phyloP scores from a whole-genome alignment of 1,140 invertebrate species.

The Parapsyche elsis region DNA sequence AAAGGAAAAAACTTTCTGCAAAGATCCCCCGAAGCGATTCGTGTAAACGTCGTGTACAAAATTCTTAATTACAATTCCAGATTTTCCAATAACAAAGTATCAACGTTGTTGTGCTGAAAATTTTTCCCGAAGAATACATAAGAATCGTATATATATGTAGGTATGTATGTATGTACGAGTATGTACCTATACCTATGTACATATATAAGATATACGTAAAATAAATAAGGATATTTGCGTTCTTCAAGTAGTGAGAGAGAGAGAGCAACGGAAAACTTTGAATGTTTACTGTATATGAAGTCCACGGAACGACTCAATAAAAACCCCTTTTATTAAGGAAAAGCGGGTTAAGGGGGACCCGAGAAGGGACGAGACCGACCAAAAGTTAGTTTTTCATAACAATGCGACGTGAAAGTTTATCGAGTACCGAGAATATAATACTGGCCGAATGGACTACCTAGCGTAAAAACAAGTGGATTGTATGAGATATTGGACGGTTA shows the following conservation, averaged over 20 bases:
- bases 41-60: too few relatives aligned
- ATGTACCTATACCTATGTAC: too few relatives aligned
- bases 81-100: too few relatives aligned
- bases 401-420: slow-evolving; percentile 35
- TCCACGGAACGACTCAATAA: slow-evolving; percentile 36
- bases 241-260: neutral
- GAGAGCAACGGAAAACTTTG: slow-evolving; percentile 15
- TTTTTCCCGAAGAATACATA: too few relatives aligned
- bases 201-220: too few relatives aligned
- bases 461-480: slow-evolving; percentile 14
- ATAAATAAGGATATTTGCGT: slow-evolving; percentile 24
- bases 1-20: too few relatives aligned
- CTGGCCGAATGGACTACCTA: neutral
- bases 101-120: too few relatives aligned
- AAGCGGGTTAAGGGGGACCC: slow-evolving; percentile 21
- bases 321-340: slow-evolving; percentile 39
- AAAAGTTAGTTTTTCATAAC: slow-evolving; percentile 38
- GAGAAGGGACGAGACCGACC: slow-evolving; percentile 10
- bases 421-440: slow-evolving; percentile 19
- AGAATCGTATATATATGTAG: too few relatives aligned
- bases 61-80: too few relatives aligned
- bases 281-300: slow-evolving; percentile 41
- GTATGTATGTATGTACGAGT: too few relatives aligned
- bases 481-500: neutral
- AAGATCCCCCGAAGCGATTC: too few relatives aligned